phyloP scores from a whole-genome alignment of 1,140 invertebrate genomes.

The Aphis gossypii region DNA sequence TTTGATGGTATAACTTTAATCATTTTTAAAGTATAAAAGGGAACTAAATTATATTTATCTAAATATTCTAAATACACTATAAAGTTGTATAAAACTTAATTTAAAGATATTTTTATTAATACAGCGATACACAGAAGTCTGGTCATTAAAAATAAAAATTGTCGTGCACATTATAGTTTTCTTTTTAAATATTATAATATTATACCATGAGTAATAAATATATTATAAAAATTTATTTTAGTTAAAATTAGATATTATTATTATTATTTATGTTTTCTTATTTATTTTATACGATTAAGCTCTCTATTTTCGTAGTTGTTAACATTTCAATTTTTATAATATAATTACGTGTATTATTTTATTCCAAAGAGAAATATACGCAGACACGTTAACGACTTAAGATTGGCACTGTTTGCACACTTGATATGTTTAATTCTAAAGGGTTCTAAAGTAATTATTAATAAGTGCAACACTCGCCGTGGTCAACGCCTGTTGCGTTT shows the following conservation, averaged over 20 bases:
- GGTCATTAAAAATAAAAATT: not conserved
- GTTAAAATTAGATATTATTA: not conserved
- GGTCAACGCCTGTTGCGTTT: not conserved
- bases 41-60: too few relatives aligned
- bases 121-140: not conserved
- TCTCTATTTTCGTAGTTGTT: not conserved
- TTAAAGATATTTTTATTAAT: too few relatives aligned
- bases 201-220: not conserved
- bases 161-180: too few relatives aligned
- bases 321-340: not conserved
- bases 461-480: not conserved
- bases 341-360: not conserved
- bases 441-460: slow-evolving; percentile 31
- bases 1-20: too few relatives aligned
- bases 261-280: not conserved
- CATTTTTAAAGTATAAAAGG: too few relatives aligned
- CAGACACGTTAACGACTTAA: not conserved
- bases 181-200: not conserved
- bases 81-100: too few relatives aligned
- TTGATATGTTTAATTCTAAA: slow-evolving; percentile 11
- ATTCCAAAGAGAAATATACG: not conserved
- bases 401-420: not conserved
- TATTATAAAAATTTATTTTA: not conserved
- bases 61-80: too few relatives aligned
- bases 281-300: not conserved